Conservation (phyloP, 2,888 invertebrate genomes). For the Erebia epiphron region DNA sequence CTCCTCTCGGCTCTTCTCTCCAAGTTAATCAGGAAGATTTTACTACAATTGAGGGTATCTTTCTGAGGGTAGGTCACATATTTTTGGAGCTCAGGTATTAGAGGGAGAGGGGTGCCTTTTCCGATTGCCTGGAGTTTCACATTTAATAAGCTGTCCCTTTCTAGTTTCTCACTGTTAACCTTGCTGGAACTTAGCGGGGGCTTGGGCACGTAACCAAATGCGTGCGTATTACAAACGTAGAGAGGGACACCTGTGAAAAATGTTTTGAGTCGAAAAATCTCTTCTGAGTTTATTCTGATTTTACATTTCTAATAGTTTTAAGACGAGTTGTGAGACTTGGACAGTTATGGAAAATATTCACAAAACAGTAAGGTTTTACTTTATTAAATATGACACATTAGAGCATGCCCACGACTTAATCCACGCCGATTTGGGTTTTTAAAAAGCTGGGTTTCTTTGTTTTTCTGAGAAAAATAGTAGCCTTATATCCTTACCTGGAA, state of each 20-base stretch:
- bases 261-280: no score
- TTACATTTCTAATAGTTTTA: no score
- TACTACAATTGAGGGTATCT: slow-evolving; percentile 88
- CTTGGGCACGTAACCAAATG: slow-evolving; percentile 91
- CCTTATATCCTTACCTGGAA: no score
- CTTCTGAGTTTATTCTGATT: no score
- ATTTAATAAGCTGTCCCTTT: slow-evolving; percentile 89
- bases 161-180: slow-evolving; percentile 85
- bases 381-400: no score
- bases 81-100: slow-evolving; percentile 63
- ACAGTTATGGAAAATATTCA: no score
- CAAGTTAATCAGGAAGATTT: slow-evolving; percentile 97
- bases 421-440: no score
- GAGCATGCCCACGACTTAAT: no score
- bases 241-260: slow-evolving; percentile 50
- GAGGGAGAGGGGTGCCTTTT: slow-evolving; percentile 72
- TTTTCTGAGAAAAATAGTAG: no score
- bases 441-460: no score
- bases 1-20: slow-evolving; percentile 91
- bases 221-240: slow-evolving; percentile 89
- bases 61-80: slow-evolving; percentile 67
- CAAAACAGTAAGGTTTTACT: no score
- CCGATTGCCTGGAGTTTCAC: slow-evolving; percentile 89
- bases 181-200: slow-evolving; percentile 89
- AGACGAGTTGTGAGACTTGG: no score